These are phyloP conservation scores for Limosa lapponica DNA, from an alignment of 2,797 vertebrate species.

Conservation along the genomic window DNA sequence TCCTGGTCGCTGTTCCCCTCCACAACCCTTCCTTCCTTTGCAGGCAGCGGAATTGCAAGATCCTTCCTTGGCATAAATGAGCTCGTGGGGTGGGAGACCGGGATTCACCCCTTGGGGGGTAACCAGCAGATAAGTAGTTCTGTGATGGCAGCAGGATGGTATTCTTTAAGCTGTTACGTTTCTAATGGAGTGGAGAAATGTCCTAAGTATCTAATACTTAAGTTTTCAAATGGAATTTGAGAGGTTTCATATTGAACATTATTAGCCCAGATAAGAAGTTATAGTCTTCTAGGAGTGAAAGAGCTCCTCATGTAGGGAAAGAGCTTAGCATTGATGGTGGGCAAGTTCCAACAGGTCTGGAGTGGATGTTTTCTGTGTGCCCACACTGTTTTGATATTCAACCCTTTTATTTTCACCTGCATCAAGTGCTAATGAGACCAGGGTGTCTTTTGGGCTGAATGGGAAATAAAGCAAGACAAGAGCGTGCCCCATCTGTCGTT, in stretches of 20 bases:
- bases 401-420: slow-evolving; percentile 41
- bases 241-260: not conserved
- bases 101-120: not conserved
- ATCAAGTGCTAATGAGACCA: slow-evolving; percentile 47
- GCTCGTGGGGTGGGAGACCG: not conserved
- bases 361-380: not conserved
- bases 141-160: not conserved
- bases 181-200: not conserved
- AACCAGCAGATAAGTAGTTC: not conserved
- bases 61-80: not conserved
- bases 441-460: not conserved
- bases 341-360: slow-evolving; percentile 9
- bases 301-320: not conserved
- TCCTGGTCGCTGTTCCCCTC: not conserved
- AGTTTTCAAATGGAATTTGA: slow-evolving; percentile 7
- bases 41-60: not conserved
- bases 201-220: not conserved
- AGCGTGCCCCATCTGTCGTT: rapidly evolving
- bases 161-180: not conserved
- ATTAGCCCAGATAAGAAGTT: slow-evolving; percentile 17
- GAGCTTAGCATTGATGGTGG: not conserved
- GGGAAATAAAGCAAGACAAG: not conserved
- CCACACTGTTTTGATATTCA: slow-evolving; percentile 14
- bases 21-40: not conserved
- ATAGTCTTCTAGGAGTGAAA: not conserved